These are phyloP conservation scores for Patagioenas fasciata DNA, from an alignment of 2,113 vertebrate species.

Conservation along the genomic window DNA sequence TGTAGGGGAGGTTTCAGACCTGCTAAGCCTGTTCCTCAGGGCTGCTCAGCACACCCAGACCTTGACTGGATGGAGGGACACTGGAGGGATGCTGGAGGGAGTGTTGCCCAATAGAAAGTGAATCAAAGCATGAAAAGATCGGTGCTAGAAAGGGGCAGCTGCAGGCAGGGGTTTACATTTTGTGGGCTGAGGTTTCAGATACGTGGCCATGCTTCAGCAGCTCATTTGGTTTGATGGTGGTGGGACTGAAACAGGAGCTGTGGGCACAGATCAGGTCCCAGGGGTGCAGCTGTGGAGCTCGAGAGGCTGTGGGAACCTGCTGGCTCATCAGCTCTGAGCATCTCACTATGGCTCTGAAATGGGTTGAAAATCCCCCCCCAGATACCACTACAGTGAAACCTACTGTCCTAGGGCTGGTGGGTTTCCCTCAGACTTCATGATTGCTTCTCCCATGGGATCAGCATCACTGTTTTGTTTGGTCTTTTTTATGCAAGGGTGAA, in stretches of 20 bases:
- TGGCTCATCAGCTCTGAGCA: not conserved
- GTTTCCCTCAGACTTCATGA: not conserved
- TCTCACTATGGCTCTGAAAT: not conserved
- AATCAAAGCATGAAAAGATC: not conserved
- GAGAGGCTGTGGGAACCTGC: not conserved
- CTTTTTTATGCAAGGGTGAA: not conserved
- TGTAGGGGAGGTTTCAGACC: not conserved
- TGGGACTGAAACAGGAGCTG: not conserved
- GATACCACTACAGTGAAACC: not conserved
- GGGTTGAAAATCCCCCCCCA: not conserved
- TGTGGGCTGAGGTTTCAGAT: not conserved
- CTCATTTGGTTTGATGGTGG: not conserved
- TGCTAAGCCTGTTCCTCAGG: not conserved
- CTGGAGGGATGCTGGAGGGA: not conserved
- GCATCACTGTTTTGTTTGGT: not conserved
- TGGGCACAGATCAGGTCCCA: not conserved
- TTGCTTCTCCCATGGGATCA: not conserved
- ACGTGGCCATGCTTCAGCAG: not conserved
- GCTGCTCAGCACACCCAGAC: not conserved
- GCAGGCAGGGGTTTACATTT: not conserved
- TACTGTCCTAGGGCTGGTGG: not conserved
- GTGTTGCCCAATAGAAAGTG: not conserved
- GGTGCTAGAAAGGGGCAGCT: not conserved
- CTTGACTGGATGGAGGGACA: not conserved
- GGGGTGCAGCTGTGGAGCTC: accelerated